A percentile compares a stretch with the other conserved stretches of the same genome.
These are phyloP conservation scores for Myopa tessellatipennis DNA, from an alignment of 2,888 invertebrate species.

Conservation along the genomic window DNA sequence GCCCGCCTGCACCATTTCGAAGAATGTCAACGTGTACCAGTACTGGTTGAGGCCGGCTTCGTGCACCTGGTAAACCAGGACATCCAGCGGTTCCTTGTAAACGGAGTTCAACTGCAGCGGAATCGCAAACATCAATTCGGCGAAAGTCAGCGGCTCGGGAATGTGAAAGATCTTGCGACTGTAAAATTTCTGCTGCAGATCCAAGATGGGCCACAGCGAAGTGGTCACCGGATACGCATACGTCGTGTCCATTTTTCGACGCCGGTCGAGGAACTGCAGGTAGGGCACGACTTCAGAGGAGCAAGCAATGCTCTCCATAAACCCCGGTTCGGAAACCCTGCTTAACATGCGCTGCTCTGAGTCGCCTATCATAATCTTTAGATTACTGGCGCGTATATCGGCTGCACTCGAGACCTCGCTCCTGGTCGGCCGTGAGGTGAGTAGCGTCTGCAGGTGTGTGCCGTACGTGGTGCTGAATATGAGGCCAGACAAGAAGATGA, in stretches of 20 bases:
- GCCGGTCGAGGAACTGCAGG: neutral
- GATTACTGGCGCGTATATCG: neutral
- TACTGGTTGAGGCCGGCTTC: conserved; percentile 40
- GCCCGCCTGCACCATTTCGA: conserved; percentile 42
- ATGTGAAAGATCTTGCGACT: conserved; percentile 20
- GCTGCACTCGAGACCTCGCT: conserved; percentile 5
- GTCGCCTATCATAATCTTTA: conserved; percentile 16
- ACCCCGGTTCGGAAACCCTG: neutral
- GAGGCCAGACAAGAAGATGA: conserved; percentile 32
- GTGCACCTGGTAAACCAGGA: conserved; percentile 31
- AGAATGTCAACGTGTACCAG: conserved; percentile 38
- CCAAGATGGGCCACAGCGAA: conserved; percentile 23
- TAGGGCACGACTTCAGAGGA: neutral
- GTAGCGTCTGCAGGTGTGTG: conserved; percentile 28
- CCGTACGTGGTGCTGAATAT: conserved; percentile 29
- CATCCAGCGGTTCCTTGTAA: conserved; percentile 40
- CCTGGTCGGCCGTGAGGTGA: conserved; percentile 25
- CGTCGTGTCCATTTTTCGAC: neutral
- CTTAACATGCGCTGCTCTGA: neutral
- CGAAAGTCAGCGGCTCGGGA: conserved; percentile 37
- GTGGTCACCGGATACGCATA: conserved; percentile 14
- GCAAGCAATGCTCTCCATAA: neutral
- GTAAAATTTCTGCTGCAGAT: conserved; percentile 18
- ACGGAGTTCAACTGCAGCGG: conserved; percentile 46
- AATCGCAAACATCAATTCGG: conserved; percentile 32